Base-by-base conservation (phyloP, 1,140 invertebrate genomes). In the Watersipora subatra region DNA sequence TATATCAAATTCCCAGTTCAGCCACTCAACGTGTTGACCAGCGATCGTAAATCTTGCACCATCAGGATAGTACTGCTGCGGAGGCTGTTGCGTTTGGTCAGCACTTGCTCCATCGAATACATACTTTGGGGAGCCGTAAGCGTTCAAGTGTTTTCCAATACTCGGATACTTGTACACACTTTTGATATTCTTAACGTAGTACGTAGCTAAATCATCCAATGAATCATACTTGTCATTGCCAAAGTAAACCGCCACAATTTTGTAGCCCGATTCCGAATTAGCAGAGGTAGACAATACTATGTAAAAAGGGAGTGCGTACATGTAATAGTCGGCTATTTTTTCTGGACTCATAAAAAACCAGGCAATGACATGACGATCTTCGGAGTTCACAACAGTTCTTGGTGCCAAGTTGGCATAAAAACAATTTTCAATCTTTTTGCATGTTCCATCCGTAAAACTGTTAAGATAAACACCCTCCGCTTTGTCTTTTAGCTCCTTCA, bases 71-170 rank as follows among this genome's bases (percentile, higher is more conserved):
- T 24, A 59, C 20, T 59, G 58, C 7, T 12, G 7, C 7, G 58
- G 58, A 1, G 75, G 75, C 1, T 65, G 56, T 68, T 68, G 17
- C 67, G 63, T 67, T 20, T 65, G 28, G 20, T 22, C 20, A 1
- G n/a, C 22, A 15, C 17, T 65, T 2, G 27, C 15, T n/a, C 28
- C 34, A 30, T 57, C 27, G 2, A 30, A 12, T 3, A 22, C 17
- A n/a, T n/a, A 22, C 15, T 26, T 19, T 2, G 22, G 19, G 1
- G 26, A 29, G 26, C 24, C 57, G 61, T 19, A 24, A 19, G 17
- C 15, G 19, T 59, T 19, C 2, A 34, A 2, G 24, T 56, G 57
- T 20, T 62, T 29, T 2, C 17, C 3, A 28, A 22, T 3, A 2
- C 2, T 58, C 25, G 28, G 58, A n/a, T 62, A 63, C n/a, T n/a